Conservation (phyloP, 1,140 invertebrate genomes). For the Aphidius gifuensis region DNA sequence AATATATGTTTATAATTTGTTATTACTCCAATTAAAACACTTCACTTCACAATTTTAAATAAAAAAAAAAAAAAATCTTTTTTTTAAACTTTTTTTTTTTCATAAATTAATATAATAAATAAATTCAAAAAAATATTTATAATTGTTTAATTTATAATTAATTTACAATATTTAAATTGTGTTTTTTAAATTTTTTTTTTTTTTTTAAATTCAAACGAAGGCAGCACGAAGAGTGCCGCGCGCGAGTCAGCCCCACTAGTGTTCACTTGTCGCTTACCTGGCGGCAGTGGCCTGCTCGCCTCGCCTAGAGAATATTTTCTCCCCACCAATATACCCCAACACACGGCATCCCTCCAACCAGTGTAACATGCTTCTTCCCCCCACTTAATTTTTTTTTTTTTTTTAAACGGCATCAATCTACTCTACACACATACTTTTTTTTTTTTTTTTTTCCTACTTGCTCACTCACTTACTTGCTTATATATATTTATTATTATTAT, state of each 20-base stretch:
- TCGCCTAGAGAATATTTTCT: constrained; percentile 43
- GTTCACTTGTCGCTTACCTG: constrained; percentile 48
- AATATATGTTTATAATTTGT: too few relatives aligned
- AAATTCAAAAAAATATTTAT: too few relatives aligned
- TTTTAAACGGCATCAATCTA: too few relatives aligned
- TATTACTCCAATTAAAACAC: too few relatives aligned
- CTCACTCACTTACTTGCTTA: constrained; percentile 19
- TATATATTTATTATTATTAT: not conserved
- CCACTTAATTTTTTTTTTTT: constrained; percentile 20
- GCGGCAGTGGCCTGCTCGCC: constrained; percentile 38
- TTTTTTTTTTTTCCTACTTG: constrained; percentile 25
- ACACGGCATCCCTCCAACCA: constrained; percentile 25
- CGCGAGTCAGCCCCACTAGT: constrained; percentile 50
- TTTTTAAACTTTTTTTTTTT: too few relatives aligned
- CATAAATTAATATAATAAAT: too few relatives aligned
- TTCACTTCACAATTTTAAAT: too few relatives aligned
- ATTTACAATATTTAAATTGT: too few relatives aligned
- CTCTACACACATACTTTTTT: not conserved
- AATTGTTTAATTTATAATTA: too few relatives aligned
- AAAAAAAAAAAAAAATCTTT: too few relatives aligned
- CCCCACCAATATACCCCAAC: constrained; percentile 29
- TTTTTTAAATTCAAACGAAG: not conserved
- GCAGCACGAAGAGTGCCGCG: constrained; percentile 23
- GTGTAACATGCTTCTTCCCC: constrained; percentile 34
- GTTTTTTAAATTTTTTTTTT: too few relatives aligned